Percentiles rank a stretch among this genome's conserved stretches.
These are phyloP conservation scores for Zygaena filipendulae DNA, from an alignment of 2,888 invertebrate genomes.

Conservation along the genomic window DNA sequence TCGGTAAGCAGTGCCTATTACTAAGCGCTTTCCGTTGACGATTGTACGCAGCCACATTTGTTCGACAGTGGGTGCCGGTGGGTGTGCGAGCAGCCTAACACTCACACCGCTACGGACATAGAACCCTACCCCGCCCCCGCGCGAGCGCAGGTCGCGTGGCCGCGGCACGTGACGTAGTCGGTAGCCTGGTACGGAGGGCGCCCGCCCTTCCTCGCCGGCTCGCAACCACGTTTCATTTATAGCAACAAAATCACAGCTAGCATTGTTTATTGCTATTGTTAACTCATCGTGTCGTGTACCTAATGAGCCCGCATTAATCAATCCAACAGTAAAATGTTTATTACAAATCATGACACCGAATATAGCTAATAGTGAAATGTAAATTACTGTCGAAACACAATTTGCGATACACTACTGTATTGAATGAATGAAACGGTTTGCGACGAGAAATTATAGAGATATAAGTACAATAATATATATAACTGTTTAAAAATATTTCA, in stretches of 20 bases:
- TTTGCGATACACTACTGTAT: too few relatives aligned
- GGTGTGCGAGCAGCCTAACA: not conserved
- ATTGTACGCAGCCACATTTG: slow-evolving; percentile 15
- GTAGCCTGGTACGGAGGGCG: slow-evolving; percentile 6
- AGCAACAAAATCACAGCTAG: not conserved
- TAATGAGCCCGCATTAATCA: slow-evolving; percentile 2
- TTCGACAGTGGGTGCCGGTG: slow-evolving; percentile 6
- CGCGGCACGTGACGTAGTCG: slow-evolving; percentile 4
- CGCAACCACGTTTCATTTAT: slow-evolving; percentile 12
- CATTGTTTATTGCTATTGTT: too few relatives aligned
- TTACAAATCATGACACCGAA: too few relatives aligned
- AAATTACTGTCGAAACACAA: too few relatives aligned
- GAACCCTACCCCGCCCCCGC: slow-evolving; percentile 10
- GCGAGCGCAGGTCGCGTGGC: not conserved
- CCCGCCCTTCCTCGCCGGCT: slow-evolving; percentile 7
- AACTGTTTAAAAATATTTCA: too few relatives aligned
- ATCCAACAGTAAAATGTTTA: too few relatives aligned
- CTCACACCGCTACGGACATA: slow-evolving; percentile 1
- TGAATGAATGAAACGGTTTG: too few relatives aligned
- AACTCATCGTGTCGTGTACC: slow-evolving; percentile 4
- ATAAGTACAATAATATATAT: too few relatives aligned
- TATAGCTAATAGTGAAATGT: too few relatives aligned
- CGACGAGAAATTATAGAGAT: too few relatives aligned
- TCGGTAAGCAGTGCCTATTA: not conserved
- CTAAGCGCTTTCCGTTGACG: slow-evolving; percentile 2